These are phyloP conservation scores for Athene cunicularia DNA, from an alignment of 2,113 vertebrate species.

Conservation along the genomic window DNA sequence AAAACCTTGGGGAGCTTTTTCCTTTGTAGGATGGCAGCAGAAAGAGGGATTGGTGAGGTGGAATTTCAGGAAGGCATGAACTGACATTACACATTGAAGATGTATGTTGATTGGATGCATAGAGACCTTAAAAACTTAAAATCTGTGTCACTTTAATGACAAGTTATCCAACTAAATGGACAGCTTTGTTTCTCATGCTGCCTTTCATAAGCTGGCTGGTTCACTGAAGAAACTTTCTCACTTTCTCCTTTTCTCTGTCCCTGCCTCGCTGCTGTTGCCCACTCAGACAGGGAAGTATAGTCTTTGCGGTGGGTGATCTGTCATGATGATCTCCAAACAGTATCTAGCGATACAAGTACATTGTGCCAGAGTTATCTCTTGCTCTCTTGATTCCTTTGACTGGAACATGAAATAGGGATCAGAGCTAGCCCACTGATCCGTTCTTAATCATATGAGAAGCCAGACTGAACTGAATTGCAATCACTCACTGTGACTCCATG, in stretches of 20 bases:
- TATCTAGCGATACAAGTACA: background rate
- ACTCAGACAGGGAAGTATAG: background rate
- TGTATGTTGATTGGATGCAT: rapidly evolving
- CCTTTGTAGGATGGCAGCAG: background rate
- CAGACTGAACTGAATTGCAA: background rate
- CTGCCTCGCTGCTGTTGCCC: background rate
- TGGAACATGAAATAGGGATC: background rate
- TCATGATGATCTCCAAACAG: background rate
- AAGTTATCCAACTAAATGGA: background rate
- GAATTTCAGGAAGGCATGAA: background rate
- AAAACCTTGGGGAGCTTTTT: background rate
- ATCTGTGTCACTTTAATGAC: background rate
- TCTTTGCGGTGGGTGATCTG: rapidly evolving
- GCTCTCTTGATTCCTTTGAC: background rate
- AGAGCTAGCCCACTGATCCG: background rate
- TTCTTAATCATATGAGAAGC: background rate
- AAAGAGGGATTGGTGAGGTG: background rate
- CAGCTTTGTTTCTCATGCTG: background rate
- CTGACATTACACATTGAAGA: background rate
- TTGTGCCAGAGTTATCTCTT: background rate
- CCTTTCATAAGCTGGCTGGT: background rate
- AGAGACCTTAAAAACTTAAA: background rate
- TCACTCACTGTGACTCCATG: background rate
- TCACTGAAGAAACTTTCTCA: background rate
- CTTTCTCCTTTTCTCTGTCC: background rate